phyloP scores from a whole-genome alignment of 1,140 invertebrate genomes.

The Hyphantria cunea region DNA sequence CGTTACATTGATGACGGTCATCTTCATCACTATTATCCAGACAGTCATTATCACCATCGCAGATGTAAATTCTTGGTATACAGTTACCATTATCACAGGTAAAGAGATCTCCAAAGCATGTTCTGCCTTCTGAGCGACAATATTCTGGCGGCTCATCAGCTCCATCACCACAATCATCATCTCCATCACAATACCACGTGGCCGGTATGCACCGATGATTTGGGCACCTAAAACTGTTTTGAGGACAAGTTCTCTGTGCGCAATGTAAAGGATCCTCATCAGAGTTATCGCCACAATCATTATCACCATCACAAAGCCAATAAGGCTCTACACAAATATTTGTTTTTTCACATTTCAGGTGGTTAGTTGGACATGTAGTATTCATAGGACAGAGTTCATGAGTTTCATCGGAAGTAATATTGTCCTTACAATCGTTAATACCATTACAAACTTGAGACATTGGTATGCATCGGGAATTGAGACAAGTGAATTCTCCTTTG shows the following conservation, averaged over 20 bases:
- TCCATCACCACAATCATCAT: slow-evolving; percentile 94
- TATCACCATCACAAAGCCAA: slow-evolving; percentile 96
- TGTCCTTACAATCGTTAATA: slow-evolving; percentile 97
- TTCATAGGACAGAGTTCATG: slow-evolving; percentile 92
- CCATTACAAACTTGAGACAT: slow-evolving; percentile 95
- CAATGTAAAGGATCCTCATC: slow-evolving; percentile 97
- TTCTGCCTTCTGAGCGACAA: slow-evolving; percentile 96
- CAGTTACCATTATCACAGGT: slow-evolving; percentile 99
- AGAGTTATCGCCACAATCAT: slow-evolving; percentile 97
- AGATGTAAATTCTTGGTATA: slow-evolving; percentile 97
- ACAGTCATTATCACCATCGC: slow-evolving; percentile 96
- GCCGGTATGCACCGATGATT: slow-evolving; percentile 94
- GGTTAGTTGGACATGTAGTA: slow-evolving; percentile 92
- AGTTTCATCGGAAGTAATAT: slow-evolving; percentile 94
- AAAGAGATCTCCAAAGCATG: slow-evolving; percentile 97
- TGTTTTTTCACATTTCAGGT: slow-evolving; percentile 95
- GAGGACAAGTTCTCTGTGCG: slow-evolving; percentile 92
- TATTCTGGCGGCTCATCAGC: slow-evolving; percentile 95
- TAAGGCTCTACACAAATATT: slow-evolving; percentile 98
- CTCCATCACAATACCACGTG: slow-evolving; percentile 96
- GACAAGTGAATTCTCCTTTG: slow-evolving; percentile 96
- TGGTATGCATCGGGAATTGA: slow-evolving; percentile 94
- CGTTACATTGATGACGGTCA: slow-evolving; percentile 94
- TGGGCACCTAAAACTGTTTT: slow-evolving; percentile 94
- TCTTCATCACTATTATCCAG: slow-evolving; percentile 96